Evolutionary conservation across 1,140 invertebrate species (phyloP).

Genomic region (Drosophila malerkotliana): DNA sequence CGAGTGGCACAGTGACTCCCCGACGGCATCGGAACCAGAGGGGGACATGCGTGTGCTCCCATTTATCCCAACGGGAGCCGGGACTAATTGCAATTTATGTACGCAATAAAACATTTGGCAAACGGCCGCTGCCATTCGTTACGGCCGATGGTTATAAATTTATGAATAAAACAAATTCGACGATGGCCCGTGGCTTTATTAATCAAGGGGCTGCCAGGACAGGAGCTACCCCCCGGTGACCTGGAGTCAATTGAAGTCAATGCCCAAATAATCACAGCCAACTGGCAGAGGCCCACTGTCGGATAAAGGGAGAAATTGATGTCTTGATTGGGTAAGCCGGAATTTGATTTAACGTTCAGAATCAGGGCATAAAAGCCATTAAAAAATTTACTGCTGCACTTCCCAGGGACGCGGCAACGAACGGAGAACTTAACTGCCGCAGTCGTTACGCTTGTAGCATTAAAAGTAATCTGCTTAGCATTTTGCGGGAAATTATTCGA

Average conservation of each 20-base stretch:
- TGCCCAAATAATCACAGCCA: slow-evolving; percentile 61
- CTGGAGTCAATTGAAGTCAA: slow-evolving; percentile 65
- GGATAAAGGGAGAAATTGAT: slow-evolving; percentile 25
- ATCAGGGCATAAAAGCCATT: slow-evolving; percentile 41
- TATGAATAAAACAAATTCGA: slow-evolving; percentile 72
- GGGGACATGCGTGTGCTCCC: slow-evolving; percentile 71
- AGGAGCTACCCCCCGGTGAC: slow-evolving; percentile 8
- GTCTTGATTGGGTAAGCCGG: slow-evolving; percentile 58
- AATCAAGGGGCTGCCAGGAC: slow-evolving; percentile 55
- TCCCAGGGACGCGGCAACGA: slow-evolving; percentile 31
- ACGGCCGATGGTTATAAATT: slow-evolving; percentile 75
- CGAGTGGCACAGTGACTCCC: slow-evolving; percentile 39
- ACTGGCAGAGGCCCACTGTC: background rate
- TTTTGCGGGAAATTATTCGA: slow-evolving; percentile 66
- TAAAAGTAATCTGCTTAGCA: slow-evolving; percentile 73
- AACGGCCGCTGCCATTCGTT: slow-evolving; percentile 64
- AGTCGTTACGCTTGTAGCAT: slow-evolving; percentile 65
- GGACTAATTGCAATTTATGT: slow-evolving; percentile 81
- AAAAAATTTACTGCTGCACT: slow-evolving; percentile 51
- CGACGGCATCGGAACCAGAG: slow-evolving; percentile 17
- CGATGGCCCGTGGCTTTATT: slow-evolving; percentile 61
- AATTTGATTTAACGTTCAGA: slow-evolving; percentile 65
- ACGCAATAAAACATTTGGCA: slow-evolving; percentile 79
- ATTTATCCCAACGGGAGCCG: slow-evolving; percentile 74
- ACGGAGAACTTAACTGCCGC: slow-evolving; percentile 72